A percentile compares a stretch with the other conserved stretches of the same genome.
These are phyloP conservation scores for Hypotaenidia okinawae DNA, from an alignment of 2,797 vertebrate genomes.

Conservation along the genomic window DNA sequence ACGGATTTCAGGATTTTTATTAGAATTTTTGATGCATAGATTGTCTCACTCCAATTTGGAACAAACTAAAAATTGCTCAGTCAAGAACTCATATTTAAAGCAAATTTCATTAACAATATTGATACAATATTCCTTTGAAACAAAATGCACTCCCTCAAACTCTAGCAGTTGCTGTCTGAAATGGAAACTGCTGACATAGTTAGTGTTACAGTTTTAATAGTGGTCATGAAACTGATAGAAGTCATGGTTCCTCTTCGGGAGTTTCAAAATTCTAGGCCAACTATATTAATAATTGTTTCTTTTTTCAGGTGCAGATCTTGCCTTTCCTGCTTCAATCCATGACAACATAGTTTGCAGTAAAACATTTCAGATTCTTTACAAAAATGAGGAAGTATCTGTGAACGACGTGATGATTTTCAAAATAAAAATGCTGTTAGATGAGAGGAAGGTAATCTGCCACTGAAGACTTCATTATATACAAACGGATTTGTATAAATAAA, in stretches of 20 bases:
- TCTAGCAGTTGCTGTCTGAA: neutral
- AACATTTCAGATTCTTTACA: slow-evolving; percentile 98
- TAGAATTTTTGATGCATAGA: neutral
- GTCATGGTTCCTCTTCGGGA: neutral
- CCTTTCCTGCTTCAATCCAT: slow-evolving; percentile 93
- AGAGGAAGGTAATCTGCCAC: slow-evolving; percentile 87
- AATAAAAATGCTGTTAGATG: slow-evolving; percentile 97
- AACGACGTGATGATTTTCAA: slow-evolving; percentile 98
- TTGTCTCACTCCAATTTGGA: neutral
- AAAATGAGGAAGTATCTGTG: slow-evolving; percentile 96
- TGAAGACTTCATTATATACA: neutral
- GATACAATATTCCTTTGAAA: neutral
- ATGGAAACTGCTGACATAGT: neutral
- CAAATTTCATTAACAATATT: neutral
- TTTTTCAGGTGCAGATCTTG: slow-evolving; percentile 88
- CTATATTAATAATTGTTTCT: slow-evolving; percentile 45
- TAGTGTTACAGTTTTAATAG: neutral
- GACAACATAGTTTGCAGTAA: slow-evolving; percentile 94
- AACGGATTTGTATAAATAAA: slow-evolving; percentile 9
- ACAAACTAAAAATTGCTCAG: neutral
- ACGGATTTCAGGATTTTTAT: neutral
- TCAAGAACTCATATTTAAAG: neutral
- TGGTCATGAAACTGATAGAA: neutral
- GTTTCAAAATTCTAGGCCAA: neutral
- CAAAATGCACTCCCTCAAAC: neutral